Evolutionary conservation across 2,113 vertebrate species (phyloP).

Genomic region (Strigops habroptila): DNA sequence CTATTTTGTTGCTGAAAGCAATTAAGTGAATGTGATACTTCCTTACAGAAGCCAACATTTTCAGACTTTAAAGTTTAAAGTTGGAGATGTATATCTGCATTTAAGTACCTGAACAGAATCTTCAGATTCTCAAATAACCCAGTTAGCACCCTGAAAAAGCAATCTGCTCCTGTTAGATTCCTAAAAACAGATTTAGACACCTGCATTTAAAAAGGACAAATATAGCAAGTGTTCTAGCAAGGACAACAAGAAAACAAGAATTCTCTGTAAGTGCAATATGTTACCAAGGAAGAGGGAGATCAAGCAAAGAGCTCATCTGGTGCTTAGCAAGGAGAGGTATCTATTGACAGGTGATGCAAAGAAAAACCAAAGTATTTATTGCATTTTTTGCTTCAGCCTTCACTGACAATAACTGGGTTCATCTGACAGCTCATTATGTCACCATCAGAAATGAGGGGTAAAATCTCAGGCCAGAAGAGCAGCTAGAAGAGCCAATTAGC

Average conservation of each 20-base stretch:
- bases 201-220: neutral
- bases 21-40: neutral
- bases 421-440: constrained; percentile 13
- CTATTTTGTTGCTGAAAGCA: neutral
- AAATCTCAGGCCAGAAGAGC: constrained; percentile 7
- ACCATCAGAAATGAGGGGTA: accelerated
- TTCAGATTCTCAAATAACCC: neutral
- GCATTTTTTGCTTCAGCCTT: neutral
- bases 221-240: neutral
- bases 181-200: neutral
- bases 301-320: neutral
- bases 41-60: neutral
- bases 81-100: neutral
- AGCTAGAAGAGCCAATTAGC: constrained; percentile 38
- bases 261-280: neutral
- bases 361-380: neutral
- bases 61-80: neutral
- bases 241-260: neutral
- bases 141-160: neutral
- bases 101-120: neutral
- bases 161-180: neutral
- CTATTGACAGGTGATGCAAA: neutral
- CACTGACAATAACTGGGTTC: neutral
- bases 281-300: neutral
- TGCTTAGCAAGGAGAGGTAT: neutral